Evolutionary conservation across 1,140 invertebrate genomes (phyloP), one percentile per base, ranked within the genome.

Genomic region (Neuroterus valhalla): DNA sequence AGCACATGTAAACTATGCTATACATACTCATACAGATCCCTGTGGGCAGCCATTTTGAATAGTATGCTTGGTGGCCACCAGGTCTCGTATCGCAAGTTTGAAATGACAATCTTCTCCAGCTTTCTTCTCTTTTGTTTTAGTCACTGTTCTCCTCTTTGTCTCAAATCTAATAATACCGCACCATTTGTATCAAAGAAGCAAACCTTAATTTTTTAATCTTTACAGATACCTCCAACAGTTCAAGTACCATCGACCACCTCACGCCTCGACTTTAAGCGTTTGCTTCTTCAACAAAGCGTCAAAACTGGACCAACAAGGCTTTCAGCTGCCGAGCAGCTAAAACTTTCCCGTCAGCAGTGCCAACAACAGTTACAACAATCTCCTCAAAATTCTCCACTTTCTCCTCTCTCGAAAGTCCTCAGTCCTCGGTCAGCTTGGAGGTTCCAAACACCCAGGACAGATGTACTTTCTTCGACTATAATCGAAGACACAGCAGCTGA

Each of bases 401-500:
- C 91, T 42, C 90, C 91, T 1, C 90, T 93, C 6, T 93, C 94
- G 86, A 92, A 94, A 71, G 88, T 94, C n/a, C 86, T 93, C 21
- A 94, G 93, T 69, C 93, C 93, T 0, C 92, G 94, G 69, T 94
- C 93, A 2, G 91, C 91, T 15, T 94, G 94, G 94, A 89, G 94
- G 70, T 94, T 94, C 77, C 91, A 93, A 23, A 94, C 93, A 78
- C 94, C 94, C 3, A 89, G 95, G 80, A 95, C 94, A 11, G 94
- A 96, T 82, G 95, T 96, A 19, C 92, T 96, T 76, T 95, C 95
- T 14, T 95, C 94, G 8, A 95, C 95, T 62, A 97, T 97, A 85
- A 93, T 93, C n/a, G 96, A 97, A 90, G 96, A 90, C 45, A 79
- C 88, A 1, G 89, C 86, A 0, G 89, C 89, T 2, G 89, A 90